Percentiles rank a stretch among this genome's conserved stretches.
These are phyloP conservation scores for Macrobrachium nipponense DNA, from an alignment of 1,140 invertebrate genomes.

Conservation along the genomic window DNA sequence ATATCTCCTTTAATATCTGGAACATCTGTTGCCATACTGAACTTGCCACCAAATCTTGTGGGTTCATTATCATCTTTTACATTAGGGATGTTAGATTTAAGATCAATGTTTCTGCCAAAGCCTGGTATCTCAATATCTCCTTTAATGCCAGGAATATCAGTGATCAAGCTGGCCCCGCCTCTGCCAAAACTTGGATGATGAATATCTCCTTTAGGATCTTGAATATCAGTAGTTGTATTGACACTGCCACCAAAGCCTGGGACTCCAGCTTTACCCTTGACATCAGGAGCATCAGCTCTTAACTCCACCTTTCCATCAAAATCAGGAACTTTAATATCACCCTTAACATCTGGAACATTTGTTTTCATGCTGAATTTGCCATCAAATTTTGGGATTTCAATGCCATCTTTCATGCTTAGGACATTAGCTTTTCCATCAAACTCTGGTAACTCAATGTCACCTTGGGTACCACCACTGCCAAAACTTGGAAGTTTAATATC, in stretches of 20 bases:
- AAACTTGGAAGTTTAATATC: not conserved
- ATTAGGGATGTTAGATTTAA: not conserved
- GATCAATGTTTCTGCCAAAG: not conserved
- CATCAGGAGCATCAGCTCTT: constrained; percentile 9
- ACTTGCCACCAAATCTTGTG: not conserved
- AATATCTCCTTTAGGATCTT: not conserved
- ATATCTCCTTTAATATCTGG: no score
- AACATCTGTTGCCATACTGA: constrained; percentile 10
- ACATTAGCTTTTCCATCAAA: constrained; percentile 13
- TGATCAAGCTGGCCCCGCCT: not conserved
- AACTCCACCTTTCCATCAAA: not conserved
- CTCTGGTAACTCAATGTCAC: not conserved
- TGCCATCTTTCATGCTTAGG: not conserved
- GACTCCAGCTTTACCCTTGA: constrained; percentile 21
- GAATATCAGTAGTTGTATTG: not conserved
- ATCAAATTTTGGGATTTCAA: not conserved
- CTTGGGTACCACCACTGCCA: not conserved
- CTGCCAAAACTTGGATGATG: no score
- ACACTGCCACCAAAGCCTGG: not conserved
- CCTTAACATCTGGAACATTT: not conserved
- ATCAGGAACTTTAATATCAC: not conserved
- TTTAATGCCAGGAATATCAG: not conserved
- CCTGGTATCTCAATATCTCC: not conserved
- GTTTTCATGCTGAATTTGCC: not conserved
- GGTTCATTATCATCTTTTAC: not conserved